phyloP scores from a whole-genome alignment of 2,888 invertebrate genomes.

The Leptopilina drosophilae region DNA sequence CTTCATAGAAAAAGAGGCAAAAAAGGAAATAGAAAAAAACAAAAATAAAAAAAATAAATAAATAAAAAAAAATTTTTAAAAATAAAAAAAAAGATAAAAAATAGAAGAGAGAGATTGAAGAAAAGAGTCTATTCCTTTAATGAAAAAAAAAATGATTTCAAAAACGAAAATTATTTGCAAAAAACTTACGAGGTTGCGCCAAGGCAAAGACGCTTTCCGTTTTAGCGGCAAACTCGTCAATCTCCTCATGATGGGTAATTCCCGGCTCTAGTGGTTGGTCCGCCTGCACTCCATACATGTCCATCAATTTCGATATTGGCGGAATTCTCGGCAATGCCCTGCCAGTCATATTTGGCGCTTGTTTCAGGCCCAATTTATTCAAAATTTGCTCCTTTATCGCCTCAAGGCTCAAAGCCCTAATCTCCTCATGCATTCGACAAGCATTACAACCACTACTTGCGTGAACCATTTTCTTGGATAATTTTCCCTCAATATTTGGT shows the following conservation, averaged over 20 bases:
- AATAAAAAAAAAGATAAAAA: no score
- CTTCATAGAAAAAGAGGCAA: no score
- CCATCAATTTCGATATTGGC: slow-evolving; percentile 76
- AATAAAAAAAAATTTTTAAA: no score
- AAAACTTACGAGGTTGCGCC: slow-evolving; percentile 77
- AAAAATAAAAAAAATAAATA: no score
- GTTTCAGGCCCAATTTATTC: slow-evolving; percentile 79
- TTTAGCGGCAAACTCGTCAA: slow-evolving; percentile 77
- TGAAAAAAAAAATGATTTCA: no score
- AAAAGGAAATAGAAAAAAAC: no score
- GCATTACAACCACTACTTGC: slow-evolving; percentile 77
- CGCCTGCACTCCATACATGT: slow-evolving; percentile 77
- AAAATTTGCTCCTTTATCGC: slow-evolving; percentile 81
- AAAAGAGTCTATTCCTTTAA: no score
- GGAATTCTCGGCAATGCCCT: slow-evolving; percentile 80
- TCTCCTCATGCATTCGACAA: slow-evolving; percentile 80
- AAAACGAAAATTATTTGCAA: slow-evolving; percentile 27
- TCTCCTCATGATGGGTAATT: slow-evolving; percentile 75
- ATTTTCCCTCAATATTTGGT: slow-evolving; percentile 61
- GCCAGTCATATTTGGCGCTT: slow-evolving; percentile 82
- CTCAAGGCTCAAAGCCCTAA: slow-evolving; percentile 79
- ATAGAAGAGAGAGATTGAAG: no score
- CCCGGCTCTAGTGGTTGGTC: slow-evolving; percentile 75
- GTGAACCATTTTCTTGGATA: slow-evolving; percentile 52
- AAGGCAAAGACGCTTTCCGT: slow-evolving; percentile 78